Evolutionary conservation across 1,140 invertebrate genomes (phyloP).

Genomic region (Zaprionus davidi): DNA sequence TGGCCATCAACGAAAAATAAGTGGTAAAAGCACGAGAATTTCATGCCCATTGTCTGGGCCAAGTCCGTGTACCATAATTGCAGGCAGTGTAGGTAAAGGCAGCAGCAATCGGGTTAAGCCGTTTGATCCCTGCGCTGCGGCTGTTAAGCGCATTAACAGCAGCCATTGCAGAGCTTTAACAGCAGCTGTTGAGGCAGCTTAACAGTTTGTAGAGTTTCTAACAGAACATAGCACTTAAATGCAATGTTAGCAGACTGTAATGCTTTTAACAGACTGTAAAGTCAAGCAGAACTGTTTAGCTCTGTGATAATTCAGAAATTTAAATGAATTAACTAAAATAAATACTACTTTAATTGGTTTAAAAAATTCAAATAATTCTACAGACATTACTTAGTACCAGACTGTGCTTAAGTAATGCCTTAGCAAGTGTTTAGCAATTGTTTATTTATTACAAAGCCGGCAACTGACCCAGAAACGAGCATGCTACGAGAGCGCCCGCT

Average conservation of each 20-base stretch:
- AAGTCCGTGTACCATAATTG: constrained; percentile 60
- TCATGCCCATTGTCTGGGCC: constrained; percentile 66
- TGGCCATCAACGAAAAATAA: constrained; percentile 63
- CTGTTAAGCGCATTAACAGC: constrained; percentile 2
- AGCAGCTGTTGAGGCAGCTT: neutral
- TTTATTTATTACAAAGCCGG: neutral
- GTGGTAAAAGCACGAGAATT: constrained; percentile 70
- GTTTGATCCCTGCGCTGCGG: neutral
- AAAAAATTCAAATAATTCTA: neutral
- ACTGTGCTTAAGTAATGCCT: too few species aligned
- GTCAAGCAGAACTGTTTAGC: too few species aligned
- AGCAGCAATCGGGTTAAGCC: neutral
- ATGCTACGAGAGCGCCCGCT: neutral
- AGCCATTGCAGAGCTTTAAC: neutral
- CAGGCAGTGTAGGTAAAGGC: constrained; percentile 39
- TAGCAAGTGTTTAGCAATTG: neutral
- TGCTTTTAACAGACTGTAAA: neutral
- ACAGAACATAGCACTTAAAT: neutral
- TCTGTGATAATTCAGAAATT: too few species aligned
- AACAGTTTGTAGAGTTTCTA: constrained; percentile 51
- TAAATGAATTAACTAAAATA: neutral
- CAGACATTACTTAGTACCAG: too few species aligned
- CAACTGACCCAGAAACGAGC: constrained; percentile 63
- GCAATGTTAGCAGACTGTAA: neutral
- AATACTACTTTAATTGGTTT: neutral